phyloP scores from a whole-genome alignment of 2,797 vertebrate species.

The Kryptopterus vitreolus region DNA sequence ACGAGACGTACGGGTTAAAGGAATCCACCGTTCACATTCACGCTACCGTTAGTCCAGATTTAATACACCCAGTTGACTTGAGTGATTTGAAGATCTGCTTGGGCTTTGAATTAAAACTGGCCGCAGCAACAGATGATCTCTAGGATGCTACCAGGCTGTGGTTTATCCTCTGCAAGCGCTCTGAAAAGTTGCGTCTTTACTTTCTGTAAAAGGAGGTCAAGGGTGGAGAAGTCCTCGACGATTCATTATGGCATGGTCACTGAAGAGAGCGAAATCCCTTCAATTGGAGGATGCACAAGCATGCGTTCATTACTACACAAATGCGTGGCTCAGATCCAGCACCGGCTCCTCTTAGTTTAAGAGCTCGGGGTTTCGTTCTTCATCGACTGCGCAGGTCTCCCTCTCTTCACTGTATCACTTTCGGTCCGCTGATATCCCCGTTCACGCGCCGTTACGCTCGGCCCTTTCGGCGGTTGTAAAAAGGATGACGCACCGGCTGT shows the following conservation, averaged over 20 bases:
- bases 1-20: slow-evolving; percentile 42
- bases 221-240: slow-evolving; percentile 13
- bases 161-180: slow-evolving; percentile 56
- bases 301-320: slow-evolving; percentile 38
- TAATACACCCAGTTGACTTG: slow-evolving; percentile 51
- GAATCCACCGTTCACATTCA: slow-evolving; percentile 52
- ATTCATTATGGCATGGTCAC: background rate
- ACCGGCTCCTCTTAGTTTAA: background rate
- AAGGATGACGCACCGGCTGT: slow-evolving; percentile 76
- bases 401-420: slow-evolving; percentile 47
- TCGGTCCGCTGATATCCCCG: slow-evolving; percentile 70
- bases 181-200: slow-evolving; percentile 67
- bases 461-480: slow-evolving; percentile 74
- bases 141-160: slow-evolving; percentile 33
- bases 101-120: slow-evolving; percentile 62
- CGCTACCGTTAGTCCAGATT: slow-evolving; percentile 48
- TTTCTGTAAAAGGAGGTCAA: slow-evolving; percentile 13
- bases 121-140: slow-evolving; percentile 82
- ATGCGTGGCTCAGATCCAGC: slow-evolving; percentile 15
- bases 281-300: slow-evolving; percentile 18
- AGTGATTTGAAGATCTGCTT: slow-evolving; percentile 56
- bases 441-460: slow-evolving; percentile 77
- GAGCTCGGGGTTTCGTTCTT: slow-evolving; percentile 4
- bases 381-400: slow-evolving; percentile 13
- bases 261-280: slow-evolving; percentile 19